Evolutionary conservation across 2,888 invertebrate genomes (phyloP).

Genomic region (Nebria salina): DNA sequence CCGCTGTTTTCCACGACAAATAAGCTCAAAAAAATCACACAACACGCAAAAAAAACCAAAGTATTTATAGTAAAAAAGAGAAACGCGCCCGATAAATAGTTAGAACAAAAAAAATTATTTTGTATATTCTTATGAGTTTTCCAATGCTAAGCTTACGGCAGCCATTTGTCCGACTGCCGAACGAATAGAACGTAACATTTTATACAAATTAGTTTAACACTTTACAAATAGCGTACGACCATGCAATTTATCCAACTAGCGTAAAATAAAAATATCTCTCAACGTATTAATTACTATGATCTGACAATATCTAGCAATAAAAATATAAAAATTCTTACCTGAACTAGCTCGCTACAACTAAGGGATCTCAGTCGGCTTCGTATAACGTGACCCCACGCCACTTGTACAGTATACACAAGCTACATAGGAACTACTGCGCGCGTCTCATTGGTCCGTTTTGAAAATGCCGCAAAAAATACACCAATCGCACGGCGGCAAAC

Average conservation of each 20-base stretch:
- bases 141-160: conserved; percentile 67
- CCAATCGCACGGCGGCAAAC: conserved; percentile 65
- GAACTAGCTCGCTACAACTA: conserved; percentile 67
- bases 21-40: conserved; percentile 56
- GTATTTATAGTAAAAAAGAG: conserved; percentile 54
- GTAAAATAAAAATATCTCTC: conserved; percentile 57
- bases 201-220: conserved; percentile 57
- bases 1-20: conserved; percentile 38
- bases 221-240: conserved; percentile 53
- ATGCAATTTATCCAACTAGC: conserved; percentile 54
- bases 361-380: conserved; percentile 67
- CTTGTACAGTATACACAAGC: conserved; percentile 69
- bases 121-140: conserved; percentile 50
- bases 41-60: conserved; percentile 52
- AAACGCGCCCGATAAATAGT: conserved; percentile 37
- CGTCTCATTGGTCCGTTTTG: conserved; percentile 67
- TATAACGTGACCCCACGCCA: conserved; percentile 73
- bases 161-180: conserved; percentile 66
- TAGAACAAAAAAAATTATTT: conserved; percentile 53
- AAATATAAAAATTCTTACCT: conserved; percentile 71
- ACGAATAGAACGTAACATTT: conserved; percentile 59
- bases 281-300: conserved; percentile 59
- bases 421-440: conserved; percentile 58
- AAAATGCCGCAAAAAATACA: conserved; percentile 68
- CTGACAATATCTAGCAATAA: conserved; percentile 65